Percentiles rank a stretch among this genome's conserved stretches.
phyloP scores from a whole-genome alignment of 1,140 invertebrate species.

The Frieseomelitta varia region DNA sequence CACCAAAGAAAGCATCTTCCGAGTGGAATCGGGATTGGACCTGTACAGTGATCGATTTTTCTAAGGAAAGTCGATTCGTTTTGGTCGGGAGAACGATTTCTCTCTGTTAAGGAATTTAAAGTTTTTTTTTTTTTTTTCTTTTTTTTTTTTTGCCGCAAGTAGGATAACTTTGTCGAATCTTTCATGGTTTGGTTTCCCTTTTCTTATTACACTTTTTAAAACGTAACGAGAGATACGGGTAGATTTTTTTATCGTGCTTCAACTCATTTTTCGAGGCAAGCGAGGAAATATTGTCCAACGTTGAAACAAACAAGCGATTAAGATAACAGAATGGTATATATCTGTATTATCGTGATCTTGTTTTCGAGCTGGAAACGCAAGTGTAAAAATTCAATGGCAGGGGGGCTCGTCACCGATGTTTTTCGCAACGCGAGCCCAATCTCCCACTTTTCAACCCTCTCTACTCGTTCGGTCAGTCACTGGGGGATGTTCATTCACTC shows the following conservation, averaged over 20 bases:
- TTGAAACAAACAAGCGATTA: background rate
- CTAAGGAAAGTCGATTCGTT: background rate
- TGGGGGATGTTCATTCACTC: constrained; percentile 25
- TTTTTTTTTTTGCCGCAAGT: background rate
- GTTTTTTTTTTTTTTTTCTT: background rate
- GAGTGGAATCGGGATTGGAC: background rate
- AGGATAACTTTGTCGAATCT: background rate
- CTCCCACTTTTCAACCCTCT: constrained; percentile 14
- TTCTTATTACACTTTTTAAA: background rate
- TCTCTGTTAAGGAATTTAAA: background rate
- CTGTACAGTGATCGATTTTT: background rate
- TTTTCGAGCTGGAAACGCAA: background rate
- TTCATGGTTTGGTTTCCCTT: background rate
- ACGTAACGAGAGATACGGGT: background rate
- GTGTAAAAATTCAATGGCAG: background rate
- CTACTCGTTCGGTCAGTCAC: constrained; percentile 23
- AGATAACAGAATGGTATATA: background rate
- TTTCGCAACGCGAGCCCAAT: background rate
- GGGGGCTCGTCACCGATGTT: background rate
- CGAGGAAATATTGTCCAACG: background rate
- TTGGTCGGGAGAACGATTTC: background rate
- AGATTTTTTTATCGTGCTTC: background rate
- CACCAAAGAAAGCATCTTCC: background rate
- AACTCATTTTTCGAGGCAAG: background rate
- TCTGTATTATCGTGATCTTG: background rate